Evolutionary conservation across 2,888 invertebrate species (phyloP), one percentile per base, ranked within the genome.

Genomic region (Beris chalybata): DNA sequence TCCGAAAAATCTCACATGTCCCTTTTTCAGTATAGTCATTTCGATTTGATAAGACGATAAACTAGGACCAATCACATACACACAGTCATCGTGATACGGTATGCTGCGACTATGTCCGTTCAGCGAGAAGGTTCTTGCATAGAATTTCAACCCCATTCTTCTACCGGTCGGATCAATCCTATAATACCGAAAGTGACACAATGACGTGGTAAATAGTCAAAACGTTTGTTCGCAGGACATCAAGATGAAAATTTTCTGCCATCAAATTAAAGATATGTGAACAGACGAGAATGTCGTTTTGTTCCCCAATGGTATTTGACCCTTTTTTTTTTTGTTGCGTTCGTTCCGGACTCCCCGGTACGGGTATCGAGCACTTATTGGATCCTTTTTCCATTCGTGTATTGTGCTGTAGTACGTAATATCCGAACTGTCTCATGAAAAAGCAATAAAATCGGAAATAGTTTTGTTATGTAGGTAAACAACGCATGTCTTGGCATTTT

Each of bases 131-230:
- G n/a, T n/a, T 3, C 44, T 44, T 44, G 9, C 11, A 44, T 44
- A 48, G 15, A 48, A 48, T 13, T 52, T 22, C 22, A 38, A 38
- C 38, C 38, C 38, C 38, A 38, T 58, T 55, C 54, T 43, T n/a
- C n/a, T 32, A 52, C 56, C 53, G 38, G 7, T 38, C 38, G 38
- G 38, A 38, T 38, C 38, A 38, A 38, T 38, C 38, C 38, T 50
- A 43, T 38, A 61, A 58, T 67, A 61, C 58, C 59, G 45, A 63
- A 63, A 64, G 69, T 69, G 65, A 67, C 65, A 69, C 67, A 69
- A 69, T 69, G 69, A 69, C 67, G 69, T 69, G 69, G 69, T 67
- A 69, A 69, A 69, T 69, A 69, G 67, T 67, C 59, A 47, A 69
- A 65, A 55, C 63, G 69, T 69, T 69, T 69, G 67, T 69, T 69